A percentile compares a stretch with the other conserved stretches of the same genome.
Conservation (phyloP, 2,797 vertebrate genomes). For the Syncerus caffer region DNA sequence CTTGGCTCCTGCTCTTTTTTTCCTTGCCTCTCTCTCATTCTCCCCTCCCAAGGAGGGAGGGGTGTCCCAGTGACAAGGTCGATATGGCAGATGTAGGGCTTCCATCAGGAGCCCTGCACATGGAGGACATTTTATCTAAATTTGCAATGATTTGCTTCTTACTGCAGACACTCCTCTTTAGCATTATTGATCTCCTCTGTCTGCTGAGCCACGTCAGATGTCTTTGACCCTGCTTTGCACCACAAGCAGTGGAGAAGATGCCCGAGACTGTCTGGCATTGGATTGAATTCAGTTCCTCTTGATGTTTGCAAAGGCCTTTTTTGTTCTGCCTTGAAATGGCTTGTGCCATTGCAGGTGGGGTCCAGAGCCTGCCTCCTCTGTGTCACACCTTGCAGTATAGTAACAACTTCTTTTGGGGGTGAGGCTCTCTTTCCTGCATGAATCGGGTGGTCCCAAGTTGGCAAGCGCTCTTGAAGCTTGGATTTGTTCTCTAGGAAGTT, state of each 20-base stretch:
- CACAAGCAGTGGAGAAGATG: conserved; percentile 46
- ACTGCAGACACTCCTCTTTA: conserved; percentile 57
- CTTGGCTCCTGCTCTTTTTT: not conserved
- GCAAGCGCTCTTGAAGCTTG: not conserved
- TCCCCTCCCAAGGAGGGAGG: not conserved
- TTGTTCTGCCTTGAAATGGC: conserved; percentile 67
- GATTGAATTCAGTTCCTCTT: conserved; percentile 53
- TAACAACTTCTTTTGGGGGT: not conserved
- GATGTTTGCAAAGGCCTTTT: conserved; percentile 63
- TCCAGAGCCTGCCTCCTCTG: not conserved
- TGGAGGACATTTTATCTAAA: conserved; percentile 39
- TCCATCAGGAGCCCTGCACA: conserved; percentile 7
- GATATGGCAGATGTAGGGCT: not conserved
- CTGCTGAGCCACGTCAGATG: conserved; percentile 51
- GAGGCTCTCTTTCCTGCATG: not conserved
- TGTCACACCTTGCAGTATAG: not conserved
- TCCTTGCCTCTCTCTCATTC: not conserved
- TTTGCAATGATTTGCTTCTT: conserved; percentile 68
- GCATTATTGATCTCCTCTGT: conserved; percentile 81
- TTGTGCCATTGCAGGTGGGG: conserved; percentile 54
- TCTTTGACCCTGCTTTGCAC: conserved; percentile 80
- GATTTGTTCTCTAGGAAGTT: conserved; percentile 52
- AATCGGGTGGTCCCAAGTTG: not conserved
- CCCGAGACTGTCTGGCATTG: conserved; percentile 60
- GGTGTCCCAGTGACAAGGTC: not conserved